phyloP scores from a whole-genome alignment of 2,113 vertebrate genomes.

The Neolamprologus kungweensis region DNA sequence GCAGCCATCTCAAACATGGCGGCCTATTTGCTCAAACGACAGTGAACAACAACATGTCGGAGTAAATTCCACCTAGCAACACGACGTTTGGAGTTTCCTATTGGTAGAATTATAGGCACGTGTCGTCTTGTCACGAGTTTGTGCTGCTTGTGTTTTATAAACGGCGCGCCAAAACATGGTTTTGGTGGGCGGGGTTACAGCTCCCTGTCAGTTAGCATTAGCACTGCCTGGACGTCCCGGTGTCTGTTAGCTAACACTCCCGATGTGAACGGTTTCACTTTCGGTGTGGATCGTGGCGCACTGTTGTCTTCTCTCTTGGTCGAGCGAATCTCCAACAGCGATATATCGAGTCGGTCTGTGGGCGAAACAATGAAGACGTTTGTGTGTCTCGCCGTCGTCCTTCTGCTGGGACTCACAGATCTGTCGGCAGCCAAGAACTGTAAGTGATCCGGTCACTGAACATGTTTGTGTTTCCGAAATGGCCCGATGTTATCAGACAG shows the following conservation, averaged over 20 bases:
- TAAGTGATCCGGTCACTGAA: neutral
- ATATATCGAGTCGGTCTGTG: neutral
- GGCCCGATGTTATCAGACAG: neutral
- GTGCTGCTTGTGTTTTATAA: accelerated
- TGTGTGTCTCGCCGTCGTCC: accelerated
- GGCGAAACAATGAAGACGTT: neutral
- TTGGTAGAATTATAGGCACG: neutral
- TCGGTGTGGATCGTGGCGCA: neutral
- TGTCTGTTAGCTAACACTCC: accelerated
- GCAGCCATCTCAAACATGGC: neutral
- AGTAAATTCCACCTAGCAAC: neutral
- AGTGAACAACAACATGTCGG: neutral
- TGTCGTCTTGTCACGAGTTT: neutral
- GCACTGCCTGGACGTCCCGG: neutral
- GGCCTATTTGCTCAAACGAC: neutral
- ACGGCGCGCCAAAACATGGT: neutral
- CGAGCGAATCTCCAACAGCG: neutral
- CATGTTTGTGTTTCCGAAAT: neutral
- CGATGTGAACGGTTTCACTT: neutral
- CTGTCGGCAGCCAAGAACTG: neutral
- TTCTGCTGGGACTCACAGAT: neutral
- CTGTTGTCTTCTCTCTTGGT: neutral
- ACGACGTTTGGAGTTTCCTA: neutral
- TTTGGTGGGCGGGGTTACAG: neutral
- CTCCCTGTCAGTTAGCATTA: neutral